Evolutionary conservation across 2,113 vertebrate genomes (phyloP).

Genomic region (Phycodurus eques): DNA sequence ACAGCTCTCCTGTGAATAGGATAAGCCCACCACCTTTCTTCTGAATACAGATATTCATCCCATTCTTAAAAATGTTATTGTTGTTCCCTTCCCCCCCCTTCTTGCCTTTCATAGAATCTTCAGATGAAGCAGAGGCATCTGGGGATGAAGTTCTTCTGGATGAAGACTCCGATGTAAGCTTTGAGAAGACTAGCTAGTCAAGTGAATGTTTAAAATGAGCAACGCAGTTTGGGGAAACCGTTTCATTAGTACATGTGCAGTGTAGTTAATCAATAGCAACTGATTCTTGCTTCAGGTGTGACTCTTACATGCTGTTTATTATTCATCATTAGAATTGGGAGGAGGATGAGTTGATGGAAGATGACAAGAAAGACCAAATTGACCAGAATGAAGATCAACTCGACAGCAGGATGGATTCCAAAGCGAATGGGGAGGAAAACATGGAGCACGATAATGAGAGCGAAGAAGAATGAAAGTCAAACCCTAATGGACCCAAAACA

Average conservation of each 20-base stretch:
- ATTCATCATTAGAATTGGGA: slow-evolving; percentile 83
- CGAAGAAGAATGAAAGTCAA: slow-evolving; percentile 84
- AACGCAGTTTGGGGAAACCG: not conserved
- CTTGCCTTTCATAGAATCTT: slow-evolving; percentile 65
- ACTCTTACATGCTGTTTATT: not conserved
- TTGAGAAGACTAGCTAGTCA: not conserved
- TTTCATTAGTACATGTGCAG: not conserved
- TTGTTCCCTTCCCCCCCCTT: not conserved
- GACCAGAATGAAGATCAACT: slow-evolving; percentile 71
- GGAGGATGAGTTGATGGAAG: slow-evolving; percentile 71
- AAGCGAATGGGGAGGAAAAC: slow-evolving; percentile 91
- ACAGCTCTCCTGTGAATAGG: not conserved
- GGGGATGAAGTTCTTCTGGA: slow-evolving; percentile 69
- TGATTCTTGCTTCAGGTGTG: not conserved
- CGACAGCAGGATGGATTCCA: slow-evolving; percentile 81
- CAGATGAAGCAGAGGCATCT: slow-evolving; percentile 73
- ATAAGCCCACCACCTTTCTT: not conserved
- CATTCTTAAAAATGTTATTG: not conserved
- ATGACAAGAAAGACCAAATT: slow-evolving; percentile 48
- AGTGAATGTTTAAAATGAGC: not conserved
- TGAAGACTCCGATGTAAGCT: slow-evolving; percentile 76
- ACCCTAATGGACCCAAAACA: slow-evolving; percentile 63
- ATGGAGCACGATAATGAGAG: slow-evolving; percentile 91
- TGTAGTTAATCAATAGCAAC: not conserved
- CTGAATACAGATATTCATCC: not conserved